These are phyloP conservation scores for Oxygymnocypris stewartii DNA, from an alignment of 2,113 vertebrate genomes.

Conservation along the genomic window DNA sequence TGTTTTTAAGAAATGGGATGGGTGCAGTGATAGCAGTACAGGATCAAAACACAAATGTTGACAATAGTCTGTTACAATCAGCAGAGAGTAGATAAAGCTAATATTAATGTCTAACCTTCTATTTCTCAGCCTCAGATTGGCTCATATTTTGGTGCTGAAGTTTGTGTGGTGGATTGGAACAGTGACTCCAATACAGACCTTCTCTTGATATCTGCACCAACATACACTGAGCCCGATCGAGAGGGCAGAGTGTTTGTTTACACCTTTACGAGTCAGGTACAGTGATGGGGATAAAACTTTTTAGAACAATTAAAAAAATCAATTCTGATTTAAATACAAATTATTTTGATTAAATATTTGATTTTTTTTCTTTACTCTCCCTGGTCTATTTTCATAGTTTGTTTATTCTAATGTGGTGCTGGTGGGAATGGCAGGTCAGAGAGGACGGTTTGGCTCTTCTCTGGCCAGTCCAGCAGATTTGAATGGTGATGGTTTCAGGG, in stretches of 20 bases:
- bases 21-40: too few relatives aligned
- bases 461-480: too few relatives aligned
- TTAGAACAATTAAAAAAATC: background rate
- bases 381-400: background rate
- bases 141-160: constrained; percentile 82
- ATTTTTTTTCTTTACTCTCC: background rate
- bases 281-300: background rate
- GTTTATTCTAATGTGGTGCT: background rate
- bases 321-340: too few relatives aligned
- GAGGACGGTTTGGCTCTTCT: too few relatives aligned
- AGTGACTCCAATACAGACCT: constrained; percentile 67
- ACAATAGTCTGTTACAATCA: too few relatives aligned
- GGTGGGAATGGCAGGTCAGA: too few relatives aligned
- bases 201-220: constrained; percentile 79
- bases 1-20: too few relatives aligned
- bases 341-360: too few relatives aligned
- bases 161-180: constrained; percentile 76
- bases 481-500: too few relatives aligned
- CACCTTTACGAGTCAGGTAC: constrained; percentile 46
- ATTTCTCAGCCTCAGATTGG: constrained; percentile 71
- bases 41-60: too few relatives aligned
- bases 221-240: constrained; percentile 66
- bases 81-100: too few relatives aligned
- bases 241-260: constrained; percentile 81
- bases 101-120: too few relatives aligned